Conservation (phyloP, 2,797 vertebrate species). For the Phrynocephalus vlangalii region DNA sequence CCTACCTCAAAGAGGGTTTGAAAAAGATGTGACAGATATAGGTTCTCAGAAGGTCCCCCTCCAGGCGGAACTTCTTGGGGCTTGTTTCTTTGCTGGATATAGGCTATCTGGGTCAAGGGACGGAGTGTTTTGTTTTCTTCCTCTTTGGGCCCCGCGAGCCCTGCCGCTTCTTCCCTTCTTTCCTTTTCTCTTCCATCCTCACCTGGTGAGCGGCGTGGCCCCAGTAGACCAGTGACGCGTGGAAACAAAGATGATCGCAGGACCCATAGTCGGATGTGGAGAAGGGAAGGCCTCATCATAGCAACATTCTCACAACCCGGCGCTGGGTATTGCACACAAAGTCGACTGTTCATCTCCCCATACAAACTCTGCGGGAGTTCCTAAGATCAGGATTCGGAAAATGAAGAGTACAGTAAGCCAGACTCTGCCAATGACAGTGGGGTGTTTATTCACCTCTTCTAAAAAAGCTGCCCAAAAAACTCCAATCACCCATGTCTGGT, state of each 20-base stretch:
- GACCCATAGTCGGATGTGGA: constrained; percentile 97
- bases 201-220: constrained; percentile 94
- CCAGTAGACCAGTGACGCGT: constrained; percentile 93
- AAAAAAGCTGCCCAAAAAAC: constrained; percentile 98
- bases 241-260: constrained; percentile 97
- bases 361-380: constrained; percentile 94
- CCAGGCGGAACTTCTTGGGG: constrained; percentile 92
- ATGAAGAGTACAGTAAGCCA: constrained; percentile 99
- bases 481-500: constrained; percentile 96
- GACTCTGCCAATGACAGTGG: constrained; percentile 96
- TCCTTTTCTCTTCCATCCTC: constrained; percentile 95
- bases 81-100: constrained; percentile 85
- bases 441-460: constrained; percentile 98
- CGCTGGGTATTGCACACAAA: constrained; percentile 97
- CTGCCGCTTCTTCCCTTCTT: constrained; percentile 87
- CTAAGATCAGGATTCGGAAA: constrained; percentile 96
- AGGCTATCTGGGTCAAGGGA: constrained; percentile 83
- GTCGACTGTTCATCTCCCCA: constrained; percentile 99
- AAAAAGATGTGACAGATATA: constrained; percentile 97
- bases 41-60: constrained; percentile 93
- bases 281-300: constrained; percentile 97
- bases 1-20: constrained; percentile 96
- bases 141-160: constrained; percentile 82
- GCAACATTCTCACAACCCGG: constrained; percentile 98
- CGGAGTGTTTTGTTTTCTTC: constrained; percentile 85